These are phyloP conservation scores for Aquatica leii DNA, from an alignment of 2,888 invertebrate species.

Conservation along the genomic window DNA sequence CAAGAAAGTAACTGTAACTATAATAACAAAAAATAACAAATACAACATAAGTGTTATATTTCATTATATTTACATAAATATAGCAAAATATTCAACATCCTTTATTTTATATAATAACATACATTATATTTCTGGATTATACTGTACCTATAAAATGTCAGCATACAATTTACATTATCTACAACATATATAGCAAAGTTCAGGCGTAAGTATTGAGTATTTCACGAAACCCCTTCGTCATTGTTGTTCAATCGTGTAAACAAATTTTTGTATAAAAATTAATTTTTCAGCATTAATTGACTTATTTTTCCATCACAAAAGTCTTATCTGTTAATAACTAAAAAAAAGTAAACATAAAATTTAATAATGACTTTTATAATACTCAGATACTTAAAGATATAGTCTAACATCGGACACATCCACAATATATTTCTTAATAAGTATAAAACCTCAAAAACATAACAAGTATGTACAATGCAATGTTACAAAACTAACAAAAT, in stretches of 20 bases:
- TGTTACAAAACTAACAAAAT: slow-evolving; percentile 6
- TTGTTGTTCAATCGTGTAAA: not conserved
- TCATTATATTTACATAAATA: too few species aligned
- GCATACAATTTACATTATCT: slow-evolving; percentile 11
- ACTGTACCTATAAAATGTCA: not conserved
- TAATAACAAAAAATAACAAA: too few species aligned
- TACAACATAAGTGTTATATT: too few species aligned
- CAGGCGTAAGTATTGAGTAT: slow-evolving; percentile 24
- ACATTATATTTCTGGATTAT: slow-evolving; percentile 7
- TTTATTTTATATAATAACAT: slow-evolving; percentile 12
- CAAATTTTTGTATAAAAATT: slow-evolving; percentile 2
- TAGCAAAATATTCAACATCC: slow-evolving; percentile 2
- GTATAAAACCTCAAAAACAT: slow-evolving; percentile 33
- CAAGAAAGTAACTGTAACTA: too few species aligned
- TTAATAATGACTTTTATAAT: slow-evolving; percentile 28
- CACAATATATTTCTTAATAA: slow-evolving; percentile 13
- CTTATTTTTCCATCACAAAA: slow-evolving; percentile 18
- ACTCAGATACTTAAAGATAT: slow-evolving; percentile 26
- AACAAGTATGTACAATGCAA: slow-evolving; percentile 24
- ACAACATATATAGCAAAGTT: slow-evolving; percentile 5
- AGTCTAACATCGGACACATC: slow-evolving; percentile 17
- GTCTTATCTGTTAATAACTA: slow-evolving; percentile 8
- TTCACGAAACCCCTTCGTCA: slow-evolving; percentile 7
- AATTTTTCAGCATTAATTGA: slow-evolving; percentile 20
- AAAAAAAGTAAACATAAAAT: slow-evolving; percentile 16